Conservation (phyloP, 2,113 vertebrate species). For the Empidonax alnorum region DNA sequence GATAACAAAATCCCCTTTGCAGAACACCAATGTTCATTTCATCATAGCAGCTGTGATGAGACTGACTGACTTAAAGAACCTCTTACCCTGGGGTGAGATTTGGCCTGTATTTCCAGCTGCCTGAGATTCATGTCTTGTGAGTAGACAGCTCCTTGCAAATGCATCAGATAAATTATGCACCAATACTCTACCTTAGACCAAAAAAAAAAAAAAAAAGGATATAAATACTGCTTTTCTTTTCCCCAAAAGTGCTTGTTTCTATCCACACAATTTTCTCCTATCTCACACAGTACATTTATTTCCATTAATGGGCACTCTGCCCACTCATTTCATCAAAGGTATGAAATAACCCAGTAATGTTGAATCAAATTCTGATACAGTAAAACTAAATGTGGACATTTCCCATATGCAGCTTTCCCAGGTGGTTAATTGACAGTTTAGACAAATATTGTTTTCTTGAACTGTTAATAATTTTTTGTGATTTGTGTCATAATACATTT, state of each 20-base stretch:
- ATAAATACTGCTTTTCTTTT: background rate
- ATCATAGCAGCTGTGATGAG: background rate
- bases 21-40: background rate
- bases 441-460: slow-evolving; percentile 8
- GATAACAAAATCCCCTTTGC: background rate
- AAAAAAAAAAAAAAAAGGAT: background rate
- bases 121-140: background rate
- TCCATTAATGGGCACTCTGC: background rate
- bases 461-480: background rate
- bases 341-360: background rate
- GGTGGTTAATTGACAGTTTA: background rate
- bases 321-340: background rate
- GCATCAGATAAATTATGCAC: background rate
- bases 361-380: background rate
- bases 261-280: background rate
- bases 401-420: background rate
- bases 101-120: background rate
- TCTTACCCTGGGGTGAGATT: background rate
- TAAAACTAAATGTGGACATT: slow-evolving; percentile 19
- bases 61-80: background rate
- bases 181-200: background rate
- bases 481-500: background rate
- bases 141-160: background rate
- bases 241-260: background rate
- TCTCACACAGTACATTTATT: background rate